Evolutionary conservation across 2,888 invertebrate species (phyloP).

Genomic region (Melipona bicolor): DNA sequence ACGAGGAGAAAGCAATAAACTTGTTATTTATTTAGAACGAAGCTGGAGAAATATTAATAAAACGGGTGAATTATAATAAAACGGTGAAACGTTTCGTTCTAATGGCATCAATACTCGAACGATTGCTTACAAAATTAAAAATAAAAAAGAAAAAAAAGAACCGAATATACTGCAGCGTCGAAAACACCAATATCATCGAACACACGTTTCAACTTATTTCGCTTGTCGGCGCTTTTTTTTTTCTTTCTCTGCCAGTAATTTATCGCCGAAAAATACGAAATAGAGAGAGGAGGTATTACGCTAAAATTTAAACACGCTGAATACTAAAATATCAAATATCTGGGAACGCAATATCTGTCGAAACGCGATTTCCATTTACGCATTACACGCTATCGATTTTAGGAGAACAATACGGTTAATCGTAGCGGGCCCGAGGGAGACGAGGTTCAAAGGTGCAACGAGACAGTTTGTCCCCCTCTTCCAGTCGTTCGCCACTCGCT

Average conservation of each 20-base stretch:
- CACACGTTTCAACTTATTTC: background rate
- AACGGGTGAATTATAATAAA: background rate
- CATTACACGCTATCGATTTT: background rate
- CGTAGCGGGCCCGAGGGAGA: background rate
- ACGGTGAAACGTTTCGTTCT: background rate
- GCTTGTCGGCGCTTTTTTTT: background rate
- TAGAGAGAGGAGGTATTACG: background rate
- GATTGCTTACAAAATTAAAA: background rate
- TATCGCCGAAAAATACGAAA: background rate
- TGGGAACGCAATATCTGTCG: background rate
- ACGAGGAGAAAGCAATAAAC: background rate
- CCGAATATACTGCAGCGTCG: background rate
- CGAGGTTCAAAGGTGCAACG: background rate
- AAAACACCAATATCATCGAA: background rate
- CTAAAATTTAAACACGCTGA: background rate
- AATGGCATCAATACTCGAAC: background rate
- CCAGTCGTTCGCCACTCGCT: background rate
- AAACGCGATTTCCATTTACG: background rate
- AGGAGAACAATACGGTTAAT: constrained; percentile 35
- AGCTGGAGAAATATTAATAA: background rate
- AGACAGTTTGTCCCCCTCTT: background rate
- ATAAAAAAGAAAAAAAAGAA: too few relatives aligned
- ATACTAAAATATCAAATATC: background rate
- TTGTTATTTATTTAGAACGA: background rate
- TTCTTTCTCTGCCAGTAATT: background rate